Evolutionary conservation across 1,140 invertebrate species (phyloP).

Genomic region (Halictus rubicundus): DNA sequence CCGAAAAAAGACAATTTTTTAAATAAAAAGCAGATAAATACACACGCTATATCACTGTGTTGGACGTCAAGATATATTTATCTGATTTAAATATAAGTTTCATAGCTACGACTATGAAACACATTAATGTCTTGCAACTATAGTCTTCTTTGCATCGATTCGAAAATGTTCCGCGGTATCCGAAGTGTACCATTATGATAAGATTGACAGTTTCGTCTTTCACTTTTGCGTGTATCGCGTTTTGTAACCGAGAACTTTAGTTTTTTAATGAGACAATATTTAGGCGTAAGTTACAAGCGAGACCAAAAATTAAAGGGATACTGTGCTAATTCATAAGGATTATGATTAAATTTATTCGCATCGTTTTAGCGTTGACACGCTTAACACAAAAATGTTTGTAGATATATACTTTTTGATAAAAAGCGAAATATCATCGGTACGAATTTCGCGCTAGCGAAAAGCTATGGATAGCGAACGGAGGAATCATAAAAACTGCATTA

Average conservation of each 20-base stretch:
- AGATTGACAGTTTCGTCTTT: background rate
- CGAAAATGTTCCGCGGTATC: background rate
- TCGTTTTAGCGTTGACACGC: slow-evolving; percentile 42
- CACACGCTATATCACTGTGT: no score
- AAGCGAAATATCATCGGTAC: slow-evolving; percentile 16
- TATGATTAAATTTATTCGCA: slow-evolving; percentile 65
- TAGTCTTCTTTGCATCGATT: background rate
- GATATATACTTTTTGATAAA: slow-evolving; percentile 58
- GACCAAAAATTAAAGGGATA: slow-evolving; percentile 76
- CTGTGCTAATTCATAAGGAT: slow-evolving; percentile 64
- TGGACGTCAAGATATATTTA: no score
- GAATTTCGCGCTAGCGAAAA: slow-evolving; percentile 16
- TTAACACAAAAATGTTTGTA: slow-evolving; percentile 41
- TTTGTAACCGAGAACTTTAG: slow-evolving; percentile 58
- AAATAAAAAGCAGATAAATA: no score
- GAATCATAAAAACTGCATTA: background rate
- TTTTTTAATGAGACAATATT: slow-evolving; percentile 77
- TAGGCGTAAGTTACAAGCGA: slow-evolving; percentile 75
- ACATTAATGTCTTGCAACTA: no score
- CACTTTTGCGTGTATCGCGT: slow-evolving; percentile 9
- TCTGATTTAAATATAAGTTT: no score
- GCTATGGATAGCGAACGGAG: slow-evolving; percentile 12
- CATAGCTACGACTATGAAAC: no score
- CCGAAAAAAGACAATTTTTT: no score
- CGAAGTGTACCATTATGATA: background rate